Base-by-base conservation (phyloP, 1,140 invertebrate species). In the Notospermus geniculatus region DNA sequence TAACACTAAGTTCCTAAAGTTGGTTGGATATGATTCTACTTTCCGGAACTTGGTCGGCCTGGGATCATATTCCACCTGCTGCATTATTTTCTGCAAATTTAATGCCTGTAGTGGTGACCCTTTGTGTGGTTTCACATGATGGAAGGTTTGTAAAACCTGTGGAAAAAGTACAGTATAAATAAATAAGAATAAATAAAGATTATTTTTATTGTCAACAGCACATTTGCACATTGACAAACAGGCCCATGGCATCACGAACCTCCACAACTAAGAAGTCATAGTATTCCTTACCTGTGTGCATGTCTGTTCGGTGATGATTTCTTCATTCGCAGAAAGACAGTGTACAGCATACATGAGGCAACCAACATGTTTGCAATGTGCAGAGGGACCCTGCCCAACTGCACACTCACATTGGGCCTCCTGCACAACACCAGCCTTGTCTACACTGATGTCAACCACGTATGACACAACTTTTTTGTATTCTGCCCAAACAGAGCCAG, bases 281-380 rank as follows among this genome's bases (percentile, higher is more conserved):
- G 32, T 36, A 23, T 4, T 27, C 4, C 46, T 50, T 59, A 58
- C 57, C 46, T 58, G 39, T 32, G 64, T 69, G 41, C 67, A 69
- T 30, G 67, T 66, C 45, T 62, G 50, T 54, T 63, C 59, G 2
- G 50, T 43, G 1, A 52, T 22, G 13, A 63, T 13, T 30, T 39
- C 39, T 25, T 36, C 58, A 28, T 1, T 27, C 15, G 23, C 17
- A 9, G 22, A 29, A 30, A 65, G 65, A 28, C 25, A 36, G 53
- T 43, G 30, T 9, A 39, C 39, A 11, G 45, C 67, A 62, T 59
- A 63, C 50, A 69, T 23, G 11, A 59, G 36, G 41, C 32, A 30
- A 36, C 59, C 59, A 25, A 65, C 36, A 65, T 62, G 55, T 59
- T 67, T 64, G 54, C 65, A 67, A 30, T 64, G 65, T 11, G 59